A percentile compares a stretch with the other conserved stretches of the same genome.
Evolutionary conservation across 1,140 invertebrate genomes (phyloP).

Genomic region (Ceratosolen solmsi): DNA sequence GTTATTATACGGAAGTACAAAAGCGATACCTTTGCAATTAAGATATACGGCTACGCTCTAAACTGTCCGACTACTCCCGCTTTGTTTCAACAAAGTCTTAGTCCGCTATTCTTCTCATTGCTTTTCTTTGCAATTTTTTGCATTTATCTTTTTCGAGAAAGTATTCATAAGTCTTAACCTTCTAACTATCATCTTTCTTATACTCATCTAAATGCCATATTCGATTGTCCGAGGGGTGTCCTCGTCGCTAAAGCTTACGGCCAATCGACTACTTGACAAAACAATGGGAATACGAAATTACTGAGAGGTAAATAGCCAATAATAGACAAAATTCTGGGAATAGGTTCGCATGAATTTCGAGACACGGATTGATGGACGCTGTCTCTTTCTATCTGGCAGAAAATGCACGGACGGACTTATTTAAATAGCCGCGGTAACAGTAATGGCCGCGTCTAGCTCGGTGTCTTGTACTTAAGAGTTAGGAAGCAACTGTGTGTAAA

Average conservation of each 20-base stretch:
- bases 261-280: too few species aligned
- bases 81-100: conserved; percentile 58
- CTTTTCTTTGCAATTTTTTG: conserved; percentile 41
- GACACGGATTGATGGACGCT: too few species aligned
- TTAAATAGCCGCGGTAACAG: not conserved
- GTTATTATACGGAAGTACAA: conserved; percentile 69
- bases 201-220: not conserved
- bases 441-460: not conserved
- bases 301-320: too few species aligned
- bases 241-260: too few species aligned
- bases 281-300: too few species aligned
- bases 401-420: too few species aligned
- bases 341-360: too few species aligned
- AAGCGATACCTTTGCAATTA: conserved; percentile 66
- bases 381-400: too few species aligned
- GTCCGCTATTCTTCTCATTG: conserved; percentile 3
- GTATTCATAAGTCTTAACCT: conserved; percentile 50
- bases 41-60: conserved; percentile 58
- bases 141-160: conserved; percentile 35
- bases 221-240: too few species aligned
- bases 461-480: not conserved
- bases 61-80: conserved; percentile 51
- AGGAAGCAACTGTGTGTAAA: not conserved
- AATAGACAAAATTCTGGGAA: too few species aligned
- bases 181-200: conserved; percentile 33